Evolutionary conservation across 2,113 vertebrate genomes (phyloP), one percentile per base, ranked within the genome.

Genomic region (Axis porcinus): DNA sequence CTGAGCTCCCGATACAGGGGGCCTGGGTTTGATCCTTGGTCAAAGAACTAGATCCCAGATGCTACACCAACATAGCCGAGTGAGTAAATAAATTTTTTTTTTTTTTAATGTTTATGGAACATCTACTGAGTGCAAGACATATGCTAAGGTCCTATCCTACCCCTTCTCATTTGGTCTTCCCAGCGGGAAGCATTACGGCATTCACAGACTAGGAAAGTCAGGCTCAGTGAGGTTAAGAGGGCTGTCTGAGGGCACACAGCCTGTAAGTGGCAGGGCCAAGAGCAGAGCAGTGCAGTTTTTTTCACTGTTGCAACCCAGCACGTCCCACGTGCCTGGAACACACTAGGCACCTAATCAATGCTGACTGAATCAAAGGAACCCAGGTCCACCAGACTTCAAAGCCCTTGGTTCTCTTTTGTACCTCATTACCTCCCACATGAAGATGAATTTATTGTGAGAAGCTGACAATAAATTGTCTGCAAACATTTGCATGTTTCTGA

Each of bases 361-460:
- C 70, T 25, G 45, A 74, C 17, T 21, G n/a, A 94, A 87, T 94
- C 81, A 81, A 87, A 89, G 47, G 27, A 90, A 86, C 36, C 64
- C 52, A 70, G 36, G 28, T 62, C 93, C 47, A 15, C 55, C 40
- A 12, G 47, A 94, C 84, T 89, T 96, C 97, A 95, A 96, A 98
- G 93, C 67, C 70, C 58, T 93, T 89, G 43, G 67, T 91, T 90
- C 86, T 52, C 79, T 91, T 86, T 79, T 33, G 6, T 83, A 54
- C 33, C 79, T 95, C 11, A 1, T 90, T 82, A 89, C 89, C 84
- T 93, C 94, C 97, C 93, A 94, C 93, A 76, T 3, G 10, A 79
- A 40, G 76, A 70, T 74, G 83, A 50, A 45, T 93, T 97, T 36
- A 97, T 85, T 25, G 33, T 83, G 89, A 95, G 86, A 86, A 74